Conservation (phyloP, 2,797 vertebrate genomes). For the Antrozous pallidus region DNA sequence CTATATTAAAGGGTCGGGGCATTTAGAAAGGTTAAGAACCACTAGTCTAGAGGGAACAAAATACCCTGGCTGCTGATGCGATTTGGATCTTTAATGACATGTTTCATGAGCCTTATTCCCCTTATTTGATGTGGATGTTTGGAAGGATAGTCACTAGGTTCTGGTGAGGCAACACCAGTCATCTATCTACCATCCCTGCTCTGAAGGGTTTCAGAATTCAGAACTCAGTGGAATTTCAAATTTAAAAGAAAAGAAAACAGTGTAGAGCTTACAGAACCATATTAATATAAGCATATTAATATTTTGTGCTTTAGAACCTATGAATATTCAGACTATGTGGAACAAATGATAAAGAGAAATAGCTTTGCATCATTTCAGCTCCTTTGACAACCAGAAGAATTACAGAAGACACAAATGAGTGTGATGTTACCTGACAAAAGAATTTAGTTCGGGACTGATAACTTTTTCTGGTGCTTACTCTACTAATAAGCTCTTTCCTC, state of each 20-base stretch:
- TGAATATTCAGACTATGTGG: background rate
- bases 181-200: rapidly evolving
- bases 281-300: background rate
- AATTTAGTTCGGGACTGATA: background rate
- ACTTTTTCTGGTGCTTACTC: background rate
- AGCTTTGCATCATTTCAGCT: background rate
- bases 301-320: background rate
- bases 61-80: background rate
- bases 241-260: background rate
- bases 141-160: background rate
- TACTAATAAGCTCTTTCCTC: background rate
- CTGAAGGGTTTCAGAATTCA: background rate
- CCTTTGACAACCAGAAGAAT: background rate
- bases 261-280: background rate
- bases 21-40: no score
- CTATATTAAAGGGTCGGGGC: no score
- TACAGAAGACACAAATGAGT: background rate
- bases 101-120: background rate
- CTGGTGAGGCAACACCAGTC: background rate
- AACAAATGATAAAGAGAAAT: background rate
- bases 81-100: background rate
- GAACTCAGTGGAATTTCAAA: background rate
- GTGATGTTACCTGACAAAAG: rapidly evolving
- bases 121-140: rapidly evolving
- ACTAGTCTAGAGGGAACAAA: background rate